These are phyloP conservation scores for Salarias fasciatus DNA, from an alignment of 2,797 vertebrate genomes.

Conservation along the genomic window DNA sequence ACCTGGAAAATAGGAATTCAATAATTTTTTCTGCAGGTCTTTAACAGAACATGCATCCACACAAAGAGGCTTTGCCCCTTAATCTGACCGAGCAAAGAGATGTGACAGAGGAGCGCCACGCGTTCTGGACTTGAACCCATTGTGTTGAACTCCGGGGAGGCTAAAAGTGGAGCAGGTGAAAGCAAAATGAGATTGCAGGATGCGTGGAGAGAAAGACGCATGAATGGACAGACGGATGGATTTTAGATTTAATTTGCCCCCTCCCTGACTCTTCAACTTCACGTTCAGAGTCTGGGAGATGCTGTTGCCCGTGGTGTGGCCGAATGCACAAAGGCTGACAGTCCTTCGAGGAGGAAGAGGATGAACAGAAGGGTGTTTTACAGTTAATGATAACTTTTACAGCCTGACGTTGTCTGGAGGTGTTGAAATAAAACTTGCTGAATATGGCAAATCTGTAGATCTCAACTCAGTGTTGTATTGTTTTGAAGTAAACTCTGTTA, in stretches of 20 bases:
- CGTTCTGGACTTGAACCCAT: slow-evolving; percentile 12
- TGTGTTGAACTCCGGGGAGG: slow-evolving; percentile 34
- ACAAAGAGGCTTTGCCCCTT: slow-evolving; percentile 34
- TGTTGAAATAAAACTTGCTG: slow-evolving; percentile 26
- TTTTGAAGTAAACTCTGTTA: neutral
- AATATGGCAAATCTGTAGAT: neutral
- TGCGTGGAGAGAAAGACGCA: slow-evolving; percentile 34
- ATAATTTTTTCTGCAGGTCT: slow-evolving; percentile 16
- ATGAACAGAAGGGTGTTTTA: slow-evolving; percentile 38
- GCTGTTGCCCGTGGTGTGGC: slow-evolving; percentile 42
- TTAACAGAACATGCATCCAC: slow-evolving; percentile 21
- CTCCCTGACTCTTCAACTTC: slow-evolving; percentile 41
- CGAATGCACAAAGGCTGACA: slow-evolving; percentile 42
- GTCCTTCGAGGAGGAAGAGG: slow-evolving; percentile 44
- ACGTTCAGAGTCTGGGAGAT: slow-evolving; percentile 33
- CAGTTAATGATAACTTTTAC: slow-evolving; percentile 24
- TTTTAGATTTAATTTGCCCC: slow-evolving; percentile 59
- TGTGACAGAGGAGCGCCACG: slow-evolving; percentile 17
- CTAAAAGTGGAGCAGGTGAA: slow-evolving; percentile 61
- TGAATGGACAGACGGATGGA: slow-evolving; percentile 56
- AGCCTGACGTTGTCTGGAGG: slow-evolving; percentile 23
- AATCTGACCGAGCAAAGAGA: slow-evolving; percentile 24
- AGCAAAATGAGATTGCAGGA: slow-evolving; percentile 45
- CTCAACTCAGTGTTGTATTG: neutral
- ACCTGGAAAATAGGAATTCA: slow-evolving; percentile 24